Percentiles rank a stretch among this genome's conserved stretches.
These are phyloP conservation scores for Pelosia muscerda DNA, from an alignment of 2,888 invertebrate species.

Conservation along the genomic window DNA sequence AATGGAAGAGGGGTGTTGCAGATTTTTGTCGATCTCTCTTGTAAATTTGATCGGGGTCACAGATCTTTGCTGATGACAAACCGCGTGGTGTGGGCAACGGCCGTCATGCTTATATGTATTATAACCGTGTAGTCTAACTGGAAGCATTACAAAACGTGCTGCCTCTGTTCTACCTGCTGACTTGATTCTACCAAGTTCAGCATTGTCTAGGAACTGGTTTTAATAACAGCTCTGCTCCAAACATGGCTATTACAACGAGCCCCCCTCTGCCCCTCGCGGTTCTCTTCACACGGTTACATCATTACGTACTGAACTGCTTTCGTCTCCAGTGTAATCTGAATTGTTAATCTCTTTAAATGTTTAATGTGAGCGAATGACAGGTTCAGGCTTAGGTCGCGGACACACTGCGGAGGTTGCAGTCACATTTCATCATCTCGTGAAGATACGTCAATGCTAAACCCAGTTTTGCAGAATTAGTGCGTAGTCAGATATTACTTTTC, in stretches of 20 bases:
- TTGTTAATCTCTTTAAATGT: constrained; percentile 24
- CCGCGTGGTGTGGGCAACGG: too few relatives aligned
- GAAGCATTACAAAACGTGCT: not conserved
- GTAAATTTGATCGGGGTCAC: too few relatives aligned
- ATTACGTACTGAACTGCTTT: constrained; percentile 13
- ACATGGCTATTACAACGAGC: not conserved
- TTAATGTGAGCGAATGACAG: constrained; percentile 11
- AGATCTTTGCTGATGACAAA: too few relatives aligned
- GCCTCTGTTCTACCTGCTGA: too few relatives aligned
- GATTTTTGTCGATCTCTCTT: too few relatives aligned
- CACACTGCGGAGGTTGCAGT: not conserved
- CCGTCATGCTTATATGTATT: too few relatives aligned
- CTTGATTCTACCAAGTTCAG: not conserved
- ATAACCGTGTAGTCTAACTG: too few relatives aligned
- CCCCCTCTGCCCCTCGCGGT: not conserved
- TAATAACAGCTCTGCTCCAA: not conserved
- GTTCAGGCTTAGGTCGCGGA: not conserved
- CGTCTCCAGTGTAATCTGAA: constrained; percentile 23
- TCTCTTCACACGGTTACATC: not conserved
- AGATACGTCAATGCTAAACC: not conserved
- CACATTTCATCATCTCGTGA: not conserved
- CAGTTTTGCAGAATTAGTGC: not conserved
- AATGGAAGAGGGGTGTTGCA: too few relatives aligned
- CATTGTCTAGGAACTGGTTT: not conserved
- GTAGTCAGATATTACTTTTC: too few relatives aligned